Base-by-base conservation (phyloP, 2,797 vertebrate genomes). In the Ptychobarbus kaznakovi region DNA sequence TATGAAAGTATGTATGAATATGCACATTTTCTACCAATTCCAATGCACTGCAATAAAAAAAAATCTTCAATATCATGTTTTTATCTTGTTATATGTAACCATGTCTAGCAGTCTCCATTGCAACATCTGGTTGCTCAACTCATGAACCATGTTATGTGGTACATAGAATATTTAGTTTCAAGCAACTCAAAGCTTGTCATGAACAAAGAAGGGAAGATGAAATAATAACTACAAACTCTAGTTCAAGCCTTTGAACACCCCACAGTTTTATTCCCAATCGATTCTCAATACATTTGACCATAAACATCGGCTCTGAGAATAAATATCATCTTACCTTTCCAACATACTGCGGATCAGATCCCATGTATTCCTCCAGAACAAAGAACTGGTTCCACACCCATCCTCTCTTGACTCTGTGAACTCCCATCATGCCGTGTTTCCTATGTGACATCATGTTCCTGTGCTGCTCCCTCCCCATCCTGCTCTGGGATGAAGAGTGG, bases 351-450 rank as follows among this genome's bases (percentile, higher is more conserved):
- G 97, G 97, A 87, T 97, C 97, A 4, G 97, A 96, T 61, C 97
- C 97, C 97, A 98, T 97, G 90, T 99, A 98, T 88, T 98, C 97
- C 89, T 98, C 97, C 93, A 99, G 95, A 76, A 98, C 97, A 89
- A 98, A 99, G 92, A 99, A 98, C 0, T 98, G 97, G 93, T 99
- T 98, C 97, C 97, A 98, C 81, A 98, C 97, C 97, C 97, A 99
- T 90, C 97, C 97, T 92, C 97, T 94, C 88, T 97, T 97, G 90
- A 96, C 96, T 84, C 97, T 93, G 76, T 97, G 96, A 82, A 90
- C 89, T 87, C 93, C 93, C 1, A 91, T 89, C 38, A 84, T 88
- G 25, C 90, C 87, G 1, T 89, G 90, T 83, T 90, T 92, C 86
- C 88, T 84, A 6, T 81, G 83, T 68, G 89, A 89, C 66, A 40